Percentiles rank a stretch among this genome's conserved stretches.
phyloP scores from a whole-genome alignment of 2,113 vertebrate genomes.

The Tympanuchus pallidicinctus region DNA sequence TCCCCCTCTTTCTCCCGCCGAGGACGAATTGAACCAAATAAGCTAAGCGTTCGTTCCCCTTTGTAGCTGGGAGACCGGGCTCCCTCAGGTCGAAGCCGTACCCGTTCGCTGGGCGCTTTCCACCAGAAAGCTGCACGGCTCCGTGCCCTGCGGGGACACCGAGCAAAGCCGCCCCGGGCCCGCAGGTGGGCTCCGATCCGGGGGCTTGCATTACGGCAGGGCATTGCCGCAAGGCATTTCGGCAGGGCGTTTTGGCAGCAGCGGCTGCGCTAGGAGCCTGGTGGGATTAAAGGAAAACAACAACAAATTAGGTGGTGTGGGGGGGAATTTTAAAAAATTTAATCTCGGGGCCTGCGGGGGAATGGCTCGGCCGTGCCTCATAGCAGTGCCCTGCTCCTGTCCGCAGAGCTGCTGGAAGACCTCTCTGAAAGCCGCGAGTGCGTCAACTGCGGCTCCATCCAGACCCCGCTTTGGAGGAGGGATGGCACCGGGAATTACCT shows the following conservation, averaged over 20 bases:
- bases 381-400: neutral
- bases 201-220: too few species aligned
- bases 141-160: neutral
- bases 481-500: slow-evolving; percentile 98
- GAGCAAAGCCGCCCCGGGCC: neutral
- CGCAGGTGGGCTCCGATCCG: neutral
- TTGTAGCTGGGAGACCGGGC: neutral
- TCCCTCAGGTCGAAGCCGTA: neutral
- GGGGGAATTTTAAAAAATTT: neutral
- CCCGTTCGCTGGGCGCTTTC: neutral
- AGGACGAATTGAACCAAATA: neutral
- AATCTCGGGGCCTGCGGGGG: rapidly evolving
- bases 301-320: too few species aligned
- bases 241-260: neutral
- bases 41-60: rapidly evolving
- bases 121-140: neutral
- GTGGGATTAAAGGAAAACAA: neutral
- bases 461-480: slow-evolving; percentile 97
- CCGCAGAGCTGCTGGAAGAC: slow-evolving; percentile 92
- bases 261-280: neutral
- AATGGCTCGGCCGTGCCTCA: neutral
- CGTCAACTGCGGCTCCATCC: slow-evolving; percentile 98
- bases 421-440: slow-evolving; percentile 94
- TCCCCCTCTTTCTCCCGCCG: neutral
- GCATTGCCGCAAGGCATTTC: neutral